A percentile compares a stretch with the other conserved stretches of the same genome.
These are phyloP conservation scores for Cossypha polioptera DNA, from an alignment of 2,797 vertebrate genomes.

Conservation along the genomic window DNA sequence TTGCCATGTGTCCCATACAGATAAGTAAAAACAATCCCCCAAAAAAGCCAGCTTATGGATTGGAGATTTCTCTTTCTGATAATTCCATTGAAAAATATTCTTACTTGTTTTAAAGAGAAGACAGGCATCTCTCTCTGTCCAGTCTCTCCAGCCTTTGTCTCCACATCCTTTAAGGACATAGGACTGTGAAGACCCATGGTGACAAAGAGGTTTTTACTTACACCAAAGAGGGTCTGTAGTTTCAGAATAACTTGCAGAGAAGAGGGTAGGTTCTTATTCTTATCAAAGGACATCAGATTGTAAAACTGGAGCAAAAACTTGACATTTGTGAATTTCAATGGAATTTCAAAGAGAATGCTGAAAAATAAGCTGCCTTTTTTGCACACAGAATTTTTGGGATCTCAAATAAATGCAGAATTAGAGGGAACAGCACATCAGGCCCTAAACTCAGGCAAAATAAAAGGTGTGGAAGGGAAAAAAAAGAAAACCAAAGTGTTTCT, in stretches of 20 bases:
- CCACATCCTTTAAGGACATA: background rate
- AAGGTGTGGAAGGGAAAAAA: background rate
- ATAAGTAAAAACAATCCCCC: background rate
- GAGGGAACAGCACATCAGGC: background rate
- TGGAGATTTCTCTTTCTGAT: background rate
- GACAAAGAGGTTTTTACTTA: background rate
- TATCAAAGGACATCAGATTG: background rate
- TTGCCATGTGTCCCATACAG: constrained; percentile 3
- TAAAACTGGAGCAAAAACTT: background rate
- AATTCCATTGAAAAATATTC: background rate
- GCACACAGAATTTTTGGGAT: background rate
- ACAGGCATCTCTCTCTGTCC: background rate
- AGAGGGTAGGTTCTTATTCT: background rate
- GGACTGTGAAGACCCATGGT: background rate
- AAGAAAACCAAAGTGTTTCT: constrained; percentile 2
- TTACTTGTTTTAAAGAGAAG: background rate
- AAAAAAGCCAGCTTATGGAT: background rate
- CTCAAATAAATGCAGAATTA: background rate
- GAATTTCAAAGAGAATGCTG: constrained; percentile 8
- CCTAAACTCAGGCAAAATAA: constrained; percentile 5
- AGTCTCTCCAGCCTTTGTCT: background rate
- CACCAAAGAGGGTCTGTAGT: background rate
- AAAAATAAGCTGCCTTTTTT: constrained; percentile 34
- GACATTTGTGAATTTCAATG: background rate
- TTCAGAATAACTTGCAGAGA: background rate